These are phyloP conservation scores for Clarias macrocephalus DNA, from an alignment of 2,113 vertebrate species.

Conservation along the genomic window DNA sequence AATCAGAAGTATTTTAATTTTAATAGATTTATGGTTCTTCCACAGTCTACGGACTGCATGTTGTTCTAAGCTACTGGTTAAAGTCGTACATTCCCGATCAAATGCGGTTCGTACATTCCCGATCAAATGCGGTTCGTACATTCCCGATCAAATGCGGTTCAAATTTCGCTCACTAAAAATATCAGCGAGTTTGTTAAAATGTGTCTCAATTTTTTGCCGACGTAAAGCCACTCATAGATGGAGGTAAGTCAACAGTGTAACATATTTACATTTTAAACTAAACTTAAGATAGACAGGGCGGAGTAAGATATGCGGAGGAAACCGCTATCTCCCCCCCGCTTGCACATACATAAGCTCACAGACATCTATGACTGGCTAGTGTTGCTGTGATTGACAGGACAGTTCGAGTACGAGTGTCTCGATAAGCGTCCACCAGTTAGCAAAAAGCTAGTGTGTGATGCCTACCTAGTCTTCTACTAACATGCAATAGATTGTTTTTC, in stretches of 20 bases:
- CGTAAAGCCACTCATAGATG: background rate
- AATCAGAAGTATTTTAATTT: no score
- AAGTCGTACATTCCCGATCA: background rate
- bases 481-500: background rate
- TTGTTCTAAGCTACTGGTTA: background rate
- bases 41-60: no score
- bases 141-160: background rate
- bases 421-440: background rate
- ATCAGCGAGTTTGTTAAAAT: background rate
- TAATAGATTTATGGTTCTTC: no score
- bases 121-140: background rate
- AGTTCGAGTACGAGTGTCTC: background rate
- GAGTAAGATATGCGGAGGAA: background rate
- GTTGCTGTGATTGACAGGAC: no score
- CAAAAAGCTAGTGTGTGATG: background rate
- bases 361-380: background rate
- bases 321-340: background rate
- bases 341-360: background rate
- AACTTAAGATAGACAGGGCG: no score
- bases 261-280: background rate
- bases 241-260: background rate
- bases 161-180: background rate
- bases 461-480: background rate
- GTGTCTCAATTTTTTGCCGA: background rate
- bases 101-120: background rate